These are phyloP conservation scores for Amphimedon queenslandica DNA, from an alignment of 37 sponge, comb jelly and placozoan genomes.

Conservation along the genomic window DNA sequence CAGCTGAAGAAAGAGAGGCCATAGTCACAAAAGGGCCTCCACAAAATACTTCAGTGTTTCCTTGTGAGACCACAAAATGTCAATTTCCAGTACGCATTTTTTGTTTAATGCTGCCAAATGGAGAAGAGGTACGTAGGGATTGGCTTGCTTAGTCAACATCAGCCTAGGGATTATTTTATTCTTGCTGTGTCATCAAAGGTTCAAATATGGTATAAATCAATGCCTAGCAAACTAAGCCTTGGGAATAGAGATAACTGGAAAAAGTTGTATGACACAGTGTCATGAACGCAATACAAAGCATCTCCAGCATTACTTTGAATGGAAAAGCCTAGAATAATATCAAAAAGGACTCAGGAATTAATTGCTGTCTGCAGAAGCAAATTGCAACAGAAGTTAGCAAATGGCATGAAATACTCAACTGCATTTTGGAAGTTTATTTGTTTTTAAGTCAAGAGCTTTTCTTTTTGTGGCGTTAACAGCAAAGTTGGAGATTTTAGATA, in stretches of 20 bases:
- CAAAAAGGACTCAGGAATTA: background rate
- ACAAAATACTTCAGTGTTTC: background rate
- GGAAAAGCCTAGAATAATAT: background rate
- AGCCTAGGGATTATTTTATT: background rate
- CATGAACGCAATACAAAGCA: background rate
- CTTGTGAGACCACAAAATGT: background rate
- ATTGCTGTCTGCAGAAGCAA: background rate
- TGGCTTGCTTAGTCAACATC: background rate
- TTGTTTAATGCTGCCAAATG: background rate
- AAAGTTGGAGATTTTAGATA: background rate
- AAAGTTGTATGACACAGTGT: background rate
- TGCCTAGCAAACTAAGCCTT: background rate
- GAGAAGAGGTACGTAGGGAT: background rate
- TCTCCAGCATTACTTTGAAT: background rate
- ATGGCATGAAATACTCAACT: background rate
- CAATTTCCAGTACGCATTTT: background rate
- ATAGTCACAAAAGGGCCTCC: background rate
- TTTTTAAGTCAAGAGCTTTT: background rate
- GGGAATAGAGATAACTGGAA: constrained; percentile 5
- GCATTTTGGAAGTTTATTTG: background rate
- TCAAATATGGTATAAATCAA: too few species aligned
- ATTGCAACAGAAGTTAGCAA: background rate
- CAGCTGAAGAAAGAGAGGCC: background rate
- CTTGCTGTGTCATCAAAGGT: background rate
- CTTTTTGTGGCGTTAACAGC: background rate